Percentiles rank a stretch among this genome's conserved stretches.
Conservation (phyloP, 2,113 vertebrate species). For the Campylorhamphus procurvoides region DNA sequence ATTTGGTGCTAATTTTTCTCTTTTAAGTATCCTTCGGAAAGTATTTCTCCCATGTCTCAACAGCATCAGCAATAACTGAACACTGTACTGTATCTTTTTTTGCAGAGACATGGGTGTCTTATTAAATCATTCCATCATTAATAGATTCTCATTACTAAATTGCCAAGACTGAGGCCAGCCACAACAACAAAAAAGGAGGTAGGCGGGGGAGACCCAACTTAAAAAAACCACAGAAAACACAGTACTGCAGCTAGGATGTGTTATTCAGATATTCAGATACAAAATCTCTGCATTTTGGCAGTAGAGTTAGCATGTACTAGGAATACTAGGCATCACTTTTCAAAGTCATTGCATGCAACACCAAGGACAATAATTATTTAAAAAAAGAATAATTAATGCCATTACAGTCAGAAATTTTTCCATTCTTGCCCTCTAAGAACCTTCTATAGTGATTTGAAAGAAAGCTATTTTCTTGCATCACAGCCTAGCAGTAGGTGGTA, state of each 20-base stretch:
- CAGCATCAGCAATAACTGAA: neutral
- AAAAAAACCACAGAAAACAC: neutral
- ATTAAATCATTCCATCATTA: neutral
- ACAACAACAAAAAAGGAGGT: neutral
- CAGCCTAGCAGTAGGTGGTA: neutral
- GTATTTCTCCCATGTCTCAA: neutral
- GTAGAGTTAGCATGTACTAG: neutral
- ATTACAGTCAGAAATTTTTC: neutral
- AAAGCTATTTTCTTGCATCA: neutral
- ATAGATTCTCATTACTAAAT: neutral
- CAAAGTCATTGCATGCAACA: neutral
- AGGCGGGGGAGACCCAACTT: neutral
- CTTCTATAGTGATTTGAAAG: neutral
- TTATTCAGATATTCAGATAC: neutral
- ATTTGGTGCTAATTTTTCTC: neutral
- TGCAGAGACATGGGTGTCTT: neutral
- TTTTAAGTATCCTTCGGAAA: conserved; percentile 21
- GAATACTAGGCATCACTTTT: neutral
- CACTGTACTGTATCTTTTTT: neutral
- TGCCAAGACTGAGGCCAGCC: neutral
- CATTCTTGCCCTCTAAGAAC: neutral
- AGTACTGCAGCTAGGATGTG: neutral
- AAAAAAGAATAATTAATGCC: neutral
- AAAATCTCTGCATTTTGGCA: neutral
- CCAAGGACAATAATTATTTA: neutral